Evolutionary conservation across 2,797 vertebrate genomes (phyloP).

Genomic region (Geotrypetes seraphini): DNA sequence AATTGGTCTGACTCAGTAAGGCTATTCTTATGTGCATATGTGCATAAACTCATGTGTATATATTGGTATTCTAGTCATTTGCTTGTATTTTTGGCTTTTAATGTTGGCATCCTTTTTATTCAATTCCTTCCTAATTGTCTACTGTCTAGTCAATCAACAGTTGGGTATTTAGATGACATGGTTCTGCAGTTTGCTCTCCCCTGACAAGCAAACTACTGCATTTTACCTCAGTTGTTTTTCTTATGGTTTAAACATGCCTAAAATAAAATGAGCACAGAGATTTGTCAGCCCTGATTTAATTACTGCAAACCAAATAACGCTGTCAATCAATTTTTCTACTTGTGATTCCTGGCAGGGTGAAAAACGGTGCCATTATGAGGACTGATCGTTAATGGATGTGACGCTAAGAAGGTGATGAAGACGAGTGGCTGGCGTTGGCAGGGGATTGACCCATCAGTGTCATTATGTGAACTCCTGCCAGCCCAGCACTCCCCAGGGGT

Average conservation of each 20-base stretch:
- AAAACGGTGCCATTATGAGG: conserved; percentile 47
- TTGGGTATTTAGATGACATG: too few relatives aligned
- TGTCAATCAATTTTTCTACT: conserved; percentile 49
- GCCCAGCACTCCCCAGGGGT: conserved; percentile 20
- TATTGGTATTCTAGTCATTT: too few relatives aligned
- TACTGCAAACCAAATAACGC: conserved; percentile 53
- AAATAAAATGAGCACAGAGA: conserved; percentile 52
- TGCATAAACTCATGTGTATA: too few relatives aligned
- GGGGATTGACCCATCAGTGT: conserved; percentile 43
- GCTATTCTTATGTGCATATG: too few relatives aligned
- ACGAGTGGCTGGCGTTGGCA: conserved; percentile 39
- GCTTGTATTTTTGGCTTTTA: too few relatives aligned
- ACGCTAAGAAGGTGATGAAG: conserved; percentile 47
- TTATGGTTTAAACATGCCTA: conserved; percentile 39
- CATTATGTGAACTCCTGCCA: conserved; percentile 28
- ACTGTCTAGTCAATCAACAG: too few relatives aligned
- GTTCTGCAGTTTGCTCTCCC: too few relatives aligned
- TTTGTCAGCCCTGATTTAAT: conserved; percentile 55
- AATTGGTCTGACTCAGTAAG: too few relatives aligned
- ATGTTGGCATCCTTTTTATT: too few relatives aligned
- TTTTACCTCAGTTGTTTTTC: conserved; percentile 33
- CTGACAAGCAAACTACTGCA: conserved; percentile 24
- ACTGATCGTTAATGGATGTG: conserved; percentile 45
- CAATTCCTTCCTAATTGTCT: too few relatives aligned
- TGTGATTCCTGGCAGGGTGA: conserved; percentile 43